A percentile compares a stretch with the other conserved stretches of the same genome.
Evolutionary conservation across 2,888 invertebrate genomes (phyloP).

Genomic region (Monochamus alternatus): DNA sequence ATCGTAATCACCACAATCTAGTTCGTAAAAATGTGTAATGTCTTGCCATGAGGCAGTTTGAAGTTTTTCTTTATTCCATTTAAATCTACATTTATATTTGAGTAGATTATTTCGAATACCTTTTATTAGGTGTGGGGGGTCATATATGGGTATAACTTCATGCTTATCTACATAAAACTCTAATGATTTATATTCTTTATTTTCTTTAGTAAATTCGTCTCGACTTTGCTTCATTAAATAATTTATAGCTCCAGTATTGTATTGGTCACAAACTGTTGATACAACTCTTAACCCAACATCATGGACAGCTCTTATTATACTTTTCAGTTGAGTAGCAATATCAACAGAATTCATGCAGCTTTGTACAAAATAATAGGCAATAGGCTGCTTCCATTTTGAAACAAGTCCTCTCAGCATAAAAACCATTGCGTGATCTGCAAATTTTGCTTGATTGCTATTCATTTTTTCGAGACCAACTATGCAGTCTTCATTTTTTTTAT

Average conservation of each 20-base stretch:
- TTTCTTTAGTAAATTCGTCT: not conserved
- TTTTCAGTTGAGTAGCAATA: not conserved
- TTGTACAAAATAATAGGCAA: not conserved
- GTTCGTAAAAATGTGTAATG: not conserved
- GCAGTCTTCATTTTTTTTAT: not conserved
- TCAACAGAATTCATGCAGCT: not conserved
- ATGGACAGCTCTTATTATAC: not conserved
- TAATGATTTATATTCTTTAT: not conserved
- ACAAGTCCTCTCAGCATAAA: not conserved
- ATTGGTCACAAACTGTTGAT: not conserved
- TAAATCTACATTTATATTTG: not conserved
- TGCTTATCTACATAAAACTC: not conserved
- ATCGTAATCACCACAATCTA: not conserved
- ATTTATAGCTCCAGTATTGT: not conserved
- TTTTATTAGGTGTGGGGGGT: not conserved
- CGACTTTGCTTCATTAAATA: not conserved
- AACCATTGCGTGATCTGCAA: not conserved
- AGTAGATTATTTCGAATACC: not conserved
- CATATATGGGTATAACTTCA: not conserved
- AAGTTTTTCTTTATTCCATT: not conserved
- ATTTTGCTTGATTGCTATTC: no score
- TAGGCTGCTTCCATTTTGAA: not conserved
- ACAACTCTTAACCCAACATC: not conserved
- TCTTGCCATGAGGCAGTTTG: not conserved
- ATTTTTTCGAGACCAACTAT: not conserved